phyloP scores from a whole-genome alignment of 2,113 vertebrate species.

The Microcebus murinus region DNA sequence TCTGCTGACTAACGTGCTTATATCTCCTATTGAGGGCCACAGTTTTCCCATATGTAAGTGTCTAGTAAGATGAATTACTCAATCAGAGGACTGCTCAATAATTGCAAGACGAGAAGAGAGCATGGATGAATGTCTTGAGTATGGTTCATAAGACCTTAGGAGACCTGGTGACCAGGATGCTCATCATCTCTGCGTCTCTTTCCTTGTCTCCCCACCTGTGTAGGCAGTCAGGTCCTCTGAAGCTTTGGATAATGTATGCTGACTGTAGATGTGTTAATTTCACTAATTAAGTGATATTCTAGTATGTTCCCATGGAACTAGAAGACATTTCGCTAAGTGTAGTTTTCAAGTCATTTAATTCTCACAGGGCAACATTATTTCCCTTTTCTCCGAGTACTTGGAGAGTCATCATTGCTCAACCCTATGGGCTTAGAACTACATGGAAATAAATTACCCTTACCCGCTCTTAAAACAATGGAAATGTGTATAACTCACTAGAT shows the following conservation, averaged over 20 bases:
- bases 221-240: neutral
- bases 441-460: conserved; percentile 58
- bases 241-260: conserved; percentile 1
- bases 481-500: conserved; percentile 24
- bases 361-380: conserved; percentile 52
- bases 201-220: neutral
- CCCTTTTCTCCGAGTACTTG: conserved; percentile 49
- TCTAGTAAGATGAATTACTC: neutral
- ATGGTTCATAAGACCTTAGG: neutral
- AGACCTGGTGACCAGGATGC: neutral
- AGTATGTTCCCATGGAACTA: conserved; percentile 31
- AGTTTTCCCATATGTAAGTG: neutral
- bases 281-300: conserved; percentile 69
- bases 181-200: neutral
- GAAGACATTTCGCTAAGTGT: conserved; percentile 60
- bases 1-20: neutral
- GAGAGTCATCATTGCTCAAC: conserved; percentile 14
- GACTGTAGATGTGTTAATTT: conserved; percentile 32
- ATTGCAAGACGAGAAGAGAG: neutral
- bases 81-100: neutral
- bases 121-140: neutral
- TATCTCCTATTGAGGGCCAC: neutral
- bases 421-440: neutral
- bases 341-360: conserved; percentile 68
- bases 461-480: neutral